A percentile compares a stretch with the other conserved stretches of the same genome.
Conservation (phyloP, 1,140 invertebrate species). For the Colletes gigas region DNA sequence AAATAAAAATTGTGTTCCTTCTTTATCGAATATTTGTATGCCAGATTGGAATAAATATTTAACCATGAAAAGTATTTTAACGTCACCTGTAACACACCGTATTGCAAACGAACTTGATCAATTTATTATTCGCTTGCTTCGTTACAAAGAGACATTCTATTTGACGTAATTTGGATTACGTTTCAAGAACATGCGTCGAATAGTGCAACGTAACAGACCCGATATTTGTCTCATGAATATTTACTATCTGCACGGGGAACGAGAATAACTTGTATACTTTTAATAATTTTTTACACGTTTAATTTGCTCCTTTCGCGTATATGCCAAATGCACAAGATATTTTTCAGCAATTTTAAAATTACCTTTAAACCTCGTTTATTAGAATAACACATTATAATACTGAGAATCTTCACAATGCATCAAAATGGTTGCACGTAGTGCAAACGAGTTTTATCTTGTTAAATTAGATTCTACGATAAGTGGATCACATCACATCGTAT, state of each 20-base stretch:
- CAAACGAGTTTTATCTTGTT: conserved; percentile 1
- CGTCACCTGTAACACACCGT: too few relatives aligned
- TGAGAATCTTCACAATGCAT: too few relatives aligned
- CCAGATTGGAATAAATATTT: too few relatives aligned
- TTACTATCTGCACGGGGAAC: not conserved
- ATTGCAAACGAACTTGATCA: not conserved
- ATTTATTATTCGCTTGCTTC: not conserved
- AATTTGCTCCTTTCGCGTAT: too few relatives aligned
- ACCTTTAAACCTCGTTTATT: not conserved
- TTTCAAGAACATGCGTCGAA: not conserved
- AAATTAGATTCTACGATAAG: conserved; percentile 28
- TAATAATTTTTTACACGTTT: not conserved
- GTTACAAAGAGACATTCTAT: not conserved
- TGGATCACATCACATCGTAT: conserved; percentile 14
- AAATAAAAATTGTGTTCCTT: too few relatives aligned
- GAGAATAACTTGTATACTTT: not conserved
- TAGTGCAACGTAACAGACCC: not conserved
- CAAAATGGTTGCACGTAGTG: too few relatives aligned
- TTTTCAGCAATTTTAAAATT: too few relatives aligned
- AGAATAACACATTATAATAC: not conserved
- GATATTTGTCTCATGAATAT: conserved; percentile 2
- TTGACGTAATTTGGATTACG: not conserved
- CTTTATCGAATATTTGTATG: too few relatives aligned
- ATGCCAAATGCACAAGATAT: too few relatives aligned
- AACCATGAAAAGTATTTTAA: too few relatives aligned